Evolutionary conservation across 2,797 vertebrate genomes (phyloP).

Genomic region (Amniataba percoides): DNA sequence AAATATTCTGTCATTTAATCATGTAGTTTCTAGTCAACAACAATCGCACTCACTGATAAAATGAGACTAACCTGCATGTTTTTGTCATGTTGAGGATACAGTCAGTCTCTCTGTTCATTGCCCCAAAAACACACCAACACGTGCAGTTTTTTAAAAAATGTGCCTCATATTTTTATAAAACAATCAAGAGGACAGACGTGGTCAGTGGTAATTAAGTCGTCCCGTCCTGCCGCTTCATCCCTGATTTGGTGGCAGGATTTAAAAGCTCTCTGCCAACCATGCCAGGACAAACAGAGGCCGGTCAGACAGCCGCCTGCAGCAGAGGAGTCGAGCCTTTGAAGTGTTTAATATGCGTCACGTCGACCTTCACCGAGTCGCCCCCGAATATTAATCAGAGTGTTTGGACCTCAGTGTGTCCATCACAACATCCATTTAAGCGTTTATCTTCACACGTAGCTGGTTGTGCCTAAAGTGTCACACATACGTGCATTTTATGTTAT

Average conservation of each 20-base stretch:
- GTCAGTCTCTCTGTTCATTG: background rate
- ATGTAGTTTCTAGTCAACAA: too few species aligned
- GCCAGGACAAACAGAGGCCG: background rate
- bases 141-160: background rate
- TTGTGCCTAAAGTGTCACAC: background rate
- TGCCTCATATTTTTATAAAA: background rate
- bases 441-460: background rate
- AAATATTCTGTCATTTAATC: background rate
- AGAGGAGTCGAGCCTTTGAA: background rate
- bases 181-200: background rate
- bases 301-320: background rate
- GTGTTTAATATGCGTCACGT: background rate
- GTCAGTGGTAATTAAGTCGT: background rate
- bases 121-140: background rate
- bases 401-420: background rate
- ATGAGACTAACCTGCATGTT: background rate
- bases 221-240: background rate
- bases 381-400: background rate
- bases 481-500: too few species aligned
- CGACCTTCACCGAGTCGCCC: background rate
- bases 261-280: background rate
- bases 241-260: background rate
- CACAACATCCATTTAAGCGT: background rate
- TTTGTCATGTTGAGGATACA: background rate
- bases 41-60: background rate